These are phyloP conservation scores for Arnoldichthys spilopterus DNA, from an alignment of 2,797 vertebrate genomes.

Conservation along the genomic window DNA sequence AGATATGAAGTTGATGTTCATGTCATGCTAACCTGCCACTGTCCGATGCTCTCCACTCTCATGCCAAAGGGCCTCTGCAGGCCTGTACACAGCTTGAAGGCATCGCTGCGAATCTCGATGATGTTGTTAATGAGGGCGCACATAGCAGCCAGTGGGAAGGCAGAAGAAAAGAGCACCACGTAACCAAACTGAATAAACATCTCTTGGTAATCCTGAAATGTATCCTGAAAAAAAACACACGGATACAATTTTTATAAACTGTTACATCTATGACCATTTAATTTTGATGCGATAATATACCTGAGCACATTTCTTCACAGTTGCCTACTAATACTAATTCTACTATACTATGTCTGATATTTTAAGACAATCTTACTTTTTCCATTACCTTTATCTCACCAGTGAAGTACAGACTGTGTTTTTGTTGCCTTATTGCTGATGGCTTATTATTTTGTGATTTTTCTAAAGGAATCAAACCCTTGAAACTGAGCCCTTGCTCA, in stretches of 20 bases:
- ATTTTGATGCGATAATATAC: background rate
- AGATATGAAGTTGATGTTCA: background rate
- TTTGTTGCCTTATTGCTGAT: too few species aligned
- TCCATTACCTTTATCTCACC: too few species aligned
- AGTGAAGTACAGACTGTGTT: too few species aligned
- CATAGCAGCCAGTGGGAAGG: constrained; percentile 94
- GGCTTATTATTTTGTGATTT: background rate
- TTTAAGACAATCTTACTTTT: too few species aligned
- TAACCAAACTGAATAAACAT: constrained; percentile 99
- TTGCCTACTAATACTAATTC: too few species aligned
- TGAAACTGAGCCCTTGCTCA: too few species aligned
- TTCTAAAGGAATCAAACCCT: background rate
- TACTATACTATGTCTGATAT: too few species aligned
- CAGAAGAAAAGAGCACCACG: constrained; percentile 95
- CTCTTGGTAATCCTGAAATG: constrained; percentile 97
- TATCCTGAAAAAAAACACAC: constrained; percentile 80
- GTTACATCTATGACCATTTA: background rate
- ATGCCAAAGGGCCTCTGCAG: constrained; percentile 93
- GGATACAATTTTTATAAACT: background rate
- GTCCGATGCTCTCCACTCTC: constrained; percentile 92
- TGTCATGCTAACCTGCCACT: constrained; percentile 89
- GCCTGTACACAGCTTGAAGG: constrained; percentile 96
- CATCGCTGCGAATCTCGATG: constrained; percentile 96
- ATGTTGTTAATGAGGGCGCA: constrained; percentile 96
- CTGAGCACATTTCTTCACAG: background rate